These are phyloP conservation scores for Eumerus sabulonum DNA, from an alignment of 2,888 invertebrate genomes.

Conservation along the genomic window DNA sequence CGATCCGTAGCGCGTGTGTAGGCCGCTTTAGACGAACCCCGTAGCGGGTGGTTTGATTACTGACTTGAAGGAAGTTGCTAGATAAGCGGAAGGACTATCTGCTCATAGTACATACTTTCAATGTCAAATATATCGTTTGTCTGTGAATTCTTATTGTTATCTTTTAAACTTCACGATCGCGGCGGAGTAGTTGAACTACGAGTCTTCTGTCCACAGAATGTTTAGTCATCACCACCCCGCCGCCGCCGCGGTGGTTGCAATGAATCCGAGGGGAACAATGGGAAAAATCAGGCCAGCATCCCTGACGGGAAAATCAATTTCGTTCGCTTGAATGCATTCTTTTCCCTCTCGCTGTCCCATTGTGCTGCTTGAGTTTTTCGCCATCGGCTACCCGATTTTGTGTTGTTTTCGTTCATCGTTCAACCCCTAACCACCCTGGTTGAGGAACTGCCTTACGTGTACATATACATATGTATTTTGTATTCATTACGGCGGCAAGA, in stretches of 20 bases:
- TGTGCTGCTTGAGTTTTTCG: conserved; percentile 25
- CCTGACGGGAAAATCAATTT: conserved; percentile 63
- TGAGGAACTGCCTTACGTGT: no score
- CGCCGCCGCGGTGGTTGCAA: not conserved
- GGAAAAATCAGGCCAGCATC: conserved; percentile 61
- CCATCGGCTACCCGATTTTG: conserved; percentile 30
- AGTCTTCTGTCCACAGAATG: no score
- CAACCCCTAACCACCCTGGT: conserved; percentile 1
- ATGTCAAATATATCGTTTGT: no score
- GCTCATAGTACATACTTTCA: not conserved
- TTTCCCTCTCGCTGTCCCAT: conserved; percentile 3
- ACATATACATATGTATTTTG: no score
- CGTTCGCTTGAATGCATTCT: conserved; percentile 21
- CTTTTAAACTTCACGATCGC: no score
- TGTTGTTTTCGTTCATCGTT: conserved; percentile 6
- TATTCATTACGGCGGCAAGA: conserved; percentile 9
- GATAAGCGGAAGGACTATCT: conserved; percentile 38
- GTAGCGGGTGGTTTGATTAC: conserved; percentile 16
- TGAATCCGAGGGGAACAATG: conserved; percentile 23
- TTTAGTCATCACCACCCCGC: no score
- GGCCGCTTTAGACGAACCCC: no score
- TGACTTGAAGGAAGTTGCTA: conserved; percentile 35
- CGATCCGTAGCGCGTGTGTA: no score
- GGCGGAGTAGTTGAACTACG: no score
- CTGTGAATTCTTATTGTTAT: no score